These are phyloP conservation scores for Cylas formicarius DNA, from an alignment of 1,140 invertebrate genomes.

Conservation along the genomic window DNA sequence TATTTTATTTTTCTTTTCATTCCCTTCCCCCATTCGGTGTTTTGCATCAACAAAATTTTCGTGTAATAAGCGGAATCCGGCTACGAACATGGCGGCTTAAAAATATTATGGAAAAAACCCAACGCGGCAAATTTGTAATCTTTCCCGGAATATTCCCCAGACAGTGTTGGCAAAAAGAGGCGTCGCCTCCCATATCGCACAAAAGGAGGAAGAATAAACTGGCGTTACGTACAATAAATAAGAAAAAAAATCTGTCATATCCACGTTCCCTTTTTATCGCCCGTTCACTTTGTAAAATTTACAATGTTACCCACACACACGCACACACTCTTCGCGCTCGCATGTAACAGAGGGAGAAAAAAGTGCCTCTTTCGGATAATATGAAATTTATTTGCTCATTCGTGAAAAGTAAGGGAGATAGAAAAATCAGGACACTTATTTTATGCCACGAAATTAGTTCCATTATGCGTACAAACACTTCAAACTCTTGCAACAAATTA, in stretches of 20 bases:
- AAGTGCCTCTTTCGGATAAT: too few species aligned
- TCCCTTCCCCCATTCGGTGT: background rate
- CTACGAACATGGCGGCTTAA: background rate
- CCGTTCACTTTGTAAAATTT: slow-evolving; percentile 8
- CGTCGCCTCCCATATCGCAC: slow-evolving; percentile 6
- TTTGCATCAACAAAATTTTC: background rate
- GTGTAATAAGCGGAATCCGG: background rate
- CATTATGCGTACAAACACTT: too few species aligned
- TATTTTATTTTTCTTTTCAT: background rate
- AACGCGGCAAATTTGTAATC: slow-evolving; percentile 5
- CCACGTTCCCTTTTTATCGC: slow-evolving; percentile 12
- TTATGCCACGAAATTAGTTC: too few species aligned
- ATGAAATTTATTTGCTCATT: too few species aligned
- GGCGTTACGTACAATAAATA: slow-evolving; percentile 12
- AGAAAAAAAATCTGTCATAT: slow-evolving; percentile 17
- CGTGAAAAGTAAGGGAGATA: too few species aligned
- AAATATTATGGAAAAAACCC: slow-evolving; percentile 5
- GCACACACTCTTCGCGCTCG: too few species aligned
- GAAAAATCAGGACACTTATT: too few species aligned
- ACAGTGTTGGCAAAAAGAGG: slow-evolving; percentile 5
- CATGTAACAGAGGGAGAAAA: too few species aligned
- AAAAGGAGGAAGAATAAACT: slow-evolving; percentile 9
- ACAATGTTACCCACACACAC: slow-evolving; percentile 7
- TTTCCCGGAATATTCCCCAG: slow-evolving; percentile 4
- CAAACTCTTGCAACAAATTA: too few species aligned